Conservation (phyloP, 2,888 invertebrate species). For the Cylindroiulus punctatus region DNA sequence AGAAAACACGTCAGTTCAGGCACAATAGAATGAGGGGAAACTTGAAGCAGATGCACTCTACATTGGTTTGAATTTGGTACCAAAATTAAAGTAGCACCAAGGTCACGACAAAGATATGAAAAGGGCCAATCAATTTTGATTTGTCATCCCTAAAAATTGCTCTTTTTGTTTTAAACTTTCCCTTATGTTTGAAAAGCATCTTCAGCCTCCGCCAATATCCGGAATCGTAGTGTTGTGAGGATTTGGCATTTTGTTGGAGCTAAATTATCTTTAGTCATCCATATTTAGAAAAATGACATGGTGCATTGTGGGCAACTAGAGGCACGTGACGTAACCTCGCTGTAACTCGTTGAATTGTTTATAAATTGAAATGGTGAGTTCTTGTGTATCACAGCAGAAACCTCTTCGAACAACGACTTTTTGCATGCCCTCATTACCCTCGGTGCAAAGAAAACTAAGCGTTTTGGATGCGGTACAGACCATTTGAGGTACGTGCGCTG, state of each 20-base stretch:
- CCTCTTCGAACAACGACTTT: not conserved
- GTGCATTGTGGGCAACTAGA: not conserved
- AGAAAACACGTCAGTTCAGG: too few relatives aligned
- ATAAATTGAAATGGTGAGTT: not conserved
- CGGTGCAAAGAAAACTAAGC: not conserved
- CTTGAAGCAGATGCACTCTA: not conserved
- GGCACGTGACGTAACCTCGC: not conserved
- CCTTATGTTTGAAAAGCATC: not conserved
- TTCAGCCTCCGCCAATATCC: constrained; percentile 18
- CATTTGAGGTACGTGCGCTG: not conserved
- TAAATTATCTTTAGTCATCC: not conserved
- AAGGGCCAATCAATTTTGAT: not conserved
- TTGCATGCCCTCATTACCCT: not conserved
- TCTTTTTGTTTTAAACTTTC: not conserved
- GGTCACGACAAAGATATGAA: not conserved
- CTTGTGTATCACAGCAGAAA: not conserved
- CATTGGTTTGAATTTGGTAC: constrained; percentile 2
- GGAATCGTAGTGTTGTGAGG: not conserved
- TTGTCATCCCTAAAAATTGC: constrained; percentile 10
- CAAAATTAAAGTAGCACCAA: not conserved
- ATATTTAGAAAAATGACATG: not conserved
- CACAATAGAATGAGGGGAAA: too few relatives aligned
- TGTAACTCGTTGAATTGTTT: not conserved
- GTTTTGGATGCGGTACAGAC: not conserved
- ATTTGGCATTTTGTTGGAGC: not conserved